Evolutionary conservation across 1,140 invertebrate species (phyloP), one percentile per base, ranked within the genome.

Genomic region (Leptinotarsa undecemlineata): DNA sequence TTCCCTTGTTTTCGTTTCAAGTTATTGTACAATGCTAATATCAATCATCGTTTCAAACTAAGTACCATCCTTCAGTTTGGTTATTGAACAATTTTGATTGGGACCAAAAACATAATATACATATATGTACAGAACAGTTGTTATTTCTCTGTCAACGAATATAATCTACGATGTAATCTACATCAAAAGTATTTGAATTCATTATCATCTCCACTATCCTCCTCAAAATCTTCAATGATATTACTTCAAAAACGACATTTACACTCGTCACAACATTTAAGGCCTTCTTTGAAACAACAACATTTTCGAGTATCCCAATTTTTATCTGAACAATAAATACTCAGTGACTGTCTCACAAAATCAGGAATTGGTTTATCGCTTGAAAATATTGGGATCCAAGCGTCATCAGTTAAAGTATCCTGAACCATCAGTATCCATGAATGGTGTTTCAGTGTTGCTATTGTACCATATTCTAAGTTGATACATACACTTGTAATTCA

Each of bases 251-350:
- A 63, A 63, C 61, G 14, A 63, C 61, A 62, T 62, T 62, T 62
- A 62, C 61, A 62, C 17, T 62, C n/a, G 61, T 11, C 2, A 63
- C 14, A 63, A 63, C 61, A 63, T 63, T 63, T 63, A 20, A 63
- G 61, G 61, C 61, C 61, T 63, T 63, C 61, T 63, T 63, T 63
- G 23, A 63, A 19, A 63, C 61, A 63, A 14, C 14, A 1, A n/a
- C 19, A 63, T 63, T 63, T 63, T 63, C 61, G 13, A 15, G 19
- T 63, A n/a, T 63, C 61, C 20, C 14, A 33, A 63, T 17, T 63
- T 63, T 63, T 63, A n/a, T n/a, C 61, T n/a, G 61, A 63, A 63
- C 61, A 63, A 63, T 63, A 63, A 63, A 63, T 63, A n/a, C 61
- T 0, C 23, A 63, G 23, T 63, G 61, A 63, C 11, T 63, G 13